These are phyloP conservation scores for Drosophila orena DNA, from an alignment of 1,140 invertebrate genomes.

Conservation along the genomic window DNA sequence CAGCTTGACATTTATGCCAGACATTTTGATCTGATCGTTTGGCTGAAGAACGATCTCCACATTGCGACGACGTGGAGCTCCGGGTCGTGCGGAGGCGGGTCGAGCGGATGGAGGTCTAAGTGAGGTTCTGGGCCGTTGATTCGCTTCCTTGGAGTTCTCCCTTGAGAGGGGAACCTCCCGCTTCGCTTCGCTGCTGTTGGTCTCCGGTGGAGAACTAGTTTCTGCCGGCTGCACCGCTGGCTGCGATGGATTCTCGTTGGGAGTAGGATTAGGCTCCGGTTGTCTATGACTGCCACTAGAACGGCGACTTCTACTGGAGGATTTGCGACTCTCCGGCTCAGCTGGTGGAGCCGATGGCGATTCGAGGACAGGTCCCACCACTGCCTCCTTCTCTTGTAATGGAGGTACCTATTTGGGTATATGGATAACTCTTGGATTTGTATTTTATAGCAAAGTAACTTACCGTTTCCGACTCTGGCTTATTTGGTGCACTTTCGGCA, in stretches of 20 bases:
- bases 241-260: constrained; percentile 1
- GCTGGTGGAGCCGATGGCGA: constrained; percentile 6
- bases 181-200: constrained; percentile 42
- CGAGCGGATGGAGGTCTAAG: constrained; percentile 88
- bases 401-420: not conserved
- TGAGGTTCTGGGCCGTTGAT: constrained; percentile 85
- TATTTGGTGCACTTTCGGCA: constrained; percentile 1
- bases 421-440: not conserved
- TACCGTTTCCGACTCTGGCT: not conserved
- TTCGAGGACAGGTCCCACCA: constrained; percentile 16
- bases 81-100: constrained; percentile 91
- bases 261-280: not conserved
- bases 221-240: constrained; percentile 17
- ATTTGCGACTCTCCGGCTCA: constrained; percentile 61
- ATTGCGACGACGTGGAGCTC: constrained; percentile 89
- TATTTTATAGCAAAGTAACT: too few species aligned
- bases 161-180: constrained; percentile 66
- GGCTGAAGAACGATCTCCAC: constrained; percentile 86
- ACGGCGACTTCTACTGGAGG: constrained; percentile 60
- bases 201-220: not conserved
- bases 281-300: constrained; percentile 62
- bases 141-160: constrained; percentile 71
- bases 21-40: constrained; percentile 85
- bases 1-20: constrained; percentile 89
- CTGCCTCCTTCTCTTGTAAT: constrained; percentile 5